Percentiles rank a stretch among this genome's conserved stretches.
phyloP scores from a whole-genome alignment of 2,113 vertebrate species.

The Oncorhynchus tshawytscha region DNA sequence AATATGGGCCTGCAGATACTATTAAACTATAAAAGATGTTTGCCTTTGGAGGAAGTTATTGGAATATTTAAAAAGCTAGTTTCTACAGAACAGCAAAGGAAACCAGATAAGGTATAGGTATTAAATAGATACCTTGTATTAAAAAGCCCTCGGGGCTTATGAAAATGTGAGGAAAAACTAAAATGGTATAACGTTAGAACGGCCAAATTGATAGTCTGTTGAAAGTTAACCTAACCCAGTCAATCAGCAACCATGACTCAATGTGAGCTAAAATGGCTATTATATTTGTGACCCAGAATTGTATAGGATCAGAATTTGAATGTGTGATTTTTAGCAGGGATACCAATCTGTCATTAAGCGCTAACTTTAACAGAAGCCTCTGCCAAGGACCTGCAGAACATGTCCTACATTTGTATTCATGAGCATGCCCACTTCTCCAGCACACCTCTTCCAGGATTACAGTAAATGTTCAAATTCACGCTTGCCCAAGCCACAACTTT shows the following conservation, averaged over 20 bases:
- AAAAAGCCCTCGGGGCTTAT: neutral
- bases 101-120: neutral
- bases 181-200: neutral
- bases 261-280: neutral
- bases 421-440: neutral
- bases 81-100: neutral
- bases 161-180: neutral
- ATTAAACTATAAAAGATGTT: too few relatives aligned
- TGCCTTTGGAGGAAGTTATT: too few relatives aligned
- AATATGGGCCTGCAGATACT: too few relatives aligned
- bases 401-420: conserved; percentile 13
- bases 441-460: conserved; percentile 6
- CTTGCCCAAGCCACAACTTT: conserved; percentile 15
- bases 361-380: neutral
- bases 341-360: neutral
- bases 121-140: neutral
- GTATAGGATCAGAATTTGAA: neutral
- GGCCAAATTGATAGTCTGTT: too few relatives aligned
- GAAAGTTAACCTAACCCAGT: neutral
- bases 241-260: neutral
- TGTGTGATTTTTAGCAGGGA: neutral
- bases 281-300: neutral
- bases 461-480: conserved; percentile 13
- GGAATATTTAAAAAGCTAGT: too few relatives aligned
- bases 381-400: neutral